Conservation (phyloP, 2,113 vertebrate species). For the Oenanthe melanoleuca region DNA sequence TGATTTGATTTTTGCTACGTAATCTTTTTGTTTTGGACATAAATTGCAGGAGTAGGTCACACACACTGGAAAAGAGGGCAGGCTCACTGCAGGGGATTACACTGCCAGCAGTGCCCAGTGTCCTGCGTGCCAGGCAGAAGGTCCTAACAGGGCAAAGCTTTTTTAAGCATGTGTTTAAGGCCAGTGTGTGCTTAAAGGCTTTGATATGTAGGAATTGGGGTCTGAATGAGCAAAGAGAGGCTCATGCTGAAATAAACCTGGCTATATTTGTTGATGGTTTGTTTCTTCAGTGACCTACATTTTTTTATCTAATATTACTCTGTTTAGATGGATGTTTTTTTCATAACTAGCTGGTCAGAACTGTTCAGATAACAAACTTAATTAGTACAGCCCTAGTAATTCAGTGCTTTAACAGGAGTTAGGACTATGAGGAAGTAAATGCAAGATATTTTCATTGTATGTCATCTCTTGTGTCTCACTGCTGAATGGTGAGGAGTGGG, state of each 20-base stretch:
- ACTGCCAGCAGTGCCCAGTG: background rate
- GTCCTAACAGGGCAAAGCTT: background rate
- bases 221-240: background rate
- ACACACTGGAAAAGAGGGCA: background rate
- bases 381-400: background rate
- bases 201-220: background rate
- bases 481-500: background rate
- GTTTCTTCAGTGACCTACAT: background rate
- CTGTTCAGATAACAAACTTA: background rate
- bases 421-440: background rate
- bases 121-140: background rate
- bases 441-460: background rate
- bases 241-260: background rate
- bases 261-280: background rate
- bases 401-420: background rate
- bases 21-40: background rate
- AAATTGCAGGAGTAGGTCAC: background rate
- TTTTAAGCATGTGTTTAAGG: background rate
- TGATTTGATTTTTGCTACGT: background rate
- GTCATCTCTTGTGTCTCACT: rapidly evolving
- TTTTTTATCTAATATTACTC: background rate
- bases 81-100: background rate
- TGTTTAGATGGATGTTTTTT: background rate
- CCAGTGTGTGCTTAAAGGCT: background rate
- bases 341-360: background rate